Conservation (phyloP, 2,113 vertebrate genomes). For the Ptilorrhoa leucosticta region DNA sequence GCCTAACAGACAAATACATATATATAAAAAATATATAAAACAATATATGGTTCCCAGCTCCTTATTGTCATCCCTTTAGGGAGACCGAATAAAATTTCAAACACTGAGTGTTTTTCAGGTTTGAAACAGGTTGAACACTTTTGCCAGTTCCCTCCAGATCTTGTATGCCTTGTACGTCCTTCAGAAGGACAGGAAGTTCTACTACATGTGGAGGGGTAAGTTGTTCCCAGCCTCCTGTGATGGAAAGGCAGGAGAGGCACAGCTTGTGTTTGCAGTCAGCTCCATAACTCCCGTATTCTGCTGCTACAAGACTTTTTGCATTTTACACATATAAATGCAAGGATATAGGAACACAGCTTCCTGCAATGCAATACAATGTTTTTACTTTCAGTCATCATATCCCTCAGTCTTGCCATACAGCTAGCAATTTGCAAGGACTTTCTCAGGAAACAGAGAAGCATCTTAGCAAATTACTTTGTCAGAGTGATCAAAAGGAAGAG, state of each 20-base stretch:
- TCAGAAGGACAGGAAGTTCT: not conserved
- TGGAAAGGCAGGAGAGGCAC: not conserved
- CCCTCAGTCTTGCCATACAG: not conserved
- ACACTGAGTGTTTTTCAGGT: not conserved
- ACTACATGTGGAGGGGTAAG: not conserved
- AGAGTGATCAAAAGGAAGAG: not conserved
- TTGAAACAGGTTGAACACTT: not conserved
- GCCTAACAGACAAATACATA: not conserved
- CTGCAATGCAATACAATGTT: not conserved
- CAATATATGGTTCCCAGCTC: fast-evolving
- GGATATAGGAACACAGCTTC: not conserved
- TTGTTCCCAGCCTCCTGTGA: not conserved
- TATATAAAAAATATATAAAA: not conserved
- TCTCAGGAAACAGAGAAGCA: not conserved
- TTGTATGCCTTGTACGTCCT: not conserved
- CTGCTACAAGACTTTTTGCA: not conserved
- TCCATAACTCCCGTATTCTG: not conserved
- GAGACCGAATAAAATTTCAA: not conserved
- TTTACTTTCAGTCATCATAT: not conserved
- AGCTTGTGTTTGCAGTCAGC: not conserved
- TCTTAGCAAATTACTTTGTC: not conserved
- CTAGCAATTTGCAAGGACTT: not conserved
- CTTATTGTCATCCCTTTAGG: not conserved
- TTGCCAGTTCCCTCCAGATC: not conserved
- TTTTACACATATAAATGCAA: not conserved